Conservation (phyloP, 1,140 invertebrate genomes). For the Lordiphosa stackelbergi region DNA sequence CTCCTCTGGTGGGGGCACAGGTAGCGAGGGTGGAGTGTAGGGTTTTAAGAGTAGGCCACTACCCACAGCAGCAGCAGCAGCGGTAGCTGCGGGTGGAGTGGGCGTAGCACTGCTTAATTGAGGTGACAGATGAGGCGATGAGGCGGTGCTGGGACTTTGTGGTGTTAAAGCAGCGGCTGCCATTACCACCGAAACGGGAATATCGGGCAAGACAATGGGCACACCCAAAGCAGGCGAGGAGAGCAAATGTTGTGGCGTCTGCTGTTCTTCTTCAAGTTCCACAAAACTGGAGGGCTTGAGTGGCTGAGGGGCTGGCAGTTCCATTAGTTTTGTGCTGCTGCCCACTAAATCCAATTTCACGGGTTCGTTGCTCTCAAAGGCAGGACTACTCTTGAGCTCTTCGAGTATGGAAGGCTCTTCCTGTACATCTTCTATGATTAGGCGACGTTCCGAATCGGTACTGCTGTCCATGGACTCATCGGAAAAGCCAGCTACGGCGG, state of each 20-base stretch:
- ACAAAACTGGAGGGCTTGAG: too few relatives aligned
- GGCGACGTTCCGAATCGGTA: constrained; percentile 84
- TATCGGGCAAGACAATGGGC: constrained; percentile 65
- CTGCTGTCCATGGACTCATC: constrained; percentile 82
- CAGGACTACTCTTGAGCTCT: constrained; percentile 57
- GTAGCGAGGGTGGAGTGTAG: constrained; percentile 11
- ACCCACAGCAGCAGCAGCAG: too few relatives aligned
- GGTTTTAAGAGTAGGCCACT: constrained; percentile 31
- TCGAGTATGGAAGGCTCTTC: constrained; percentile 49
- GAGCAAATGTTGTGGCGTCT: neutral
- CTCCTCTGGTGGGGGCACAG: too few relatives aligned
- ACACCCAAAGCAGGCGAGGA: constrained; percentile 33
- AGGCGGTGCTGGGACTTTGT: constrained; percentile 34
- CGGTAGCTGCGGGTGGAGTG: neutral
- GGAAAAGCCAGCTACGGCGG: constrained; percentile 29
- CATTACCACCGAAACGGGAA: constrained; percentile 66
- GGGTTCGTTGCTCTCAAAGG: constrained; percentile 41
- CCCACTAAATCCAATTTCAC: constrained; percentile 44
- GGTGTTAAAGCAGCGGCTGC: constrained; percentile 27
- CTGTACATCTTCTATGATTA: constrained; percentile 79
- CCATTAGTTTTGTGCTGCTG: constrained; percentile 18
- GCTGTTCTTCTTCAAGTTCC: constrained; percentile 2
- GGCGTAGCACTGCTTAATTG: neutral
- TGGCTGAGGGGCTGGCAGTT: too few relatives aligned
- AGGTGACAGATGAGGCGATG: neutral